A percentile compares a stretch with the other conserved stretches of the same genome.
Evolutionary conservation across 2,888 invertebrate genomes (phyloP).

Genomic region (Pristionchus arcanus): DNA sequence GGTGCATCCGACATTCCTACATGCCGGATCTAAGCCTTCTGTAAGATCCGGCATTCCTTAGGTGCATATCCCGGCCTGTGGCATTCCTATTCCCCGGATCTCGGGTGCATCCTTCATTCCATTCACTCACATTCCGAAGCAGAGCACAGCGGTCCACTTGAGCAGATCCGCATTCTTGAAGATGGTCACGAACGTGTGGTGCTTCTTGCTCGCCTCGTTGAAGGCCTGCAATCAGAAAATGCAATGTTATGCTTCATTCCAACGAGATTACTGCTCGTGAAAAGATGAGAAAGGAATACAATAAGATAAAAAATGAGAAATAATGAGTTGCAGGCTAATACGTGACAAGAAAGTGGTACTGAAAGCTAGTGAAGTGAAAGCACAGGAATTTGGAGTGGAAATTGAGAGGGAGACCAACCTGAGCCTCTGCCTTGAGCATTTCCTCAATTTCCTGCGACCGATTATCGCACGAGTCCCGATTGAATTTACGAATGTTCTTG

Average conservation of each 20-base stretch:
- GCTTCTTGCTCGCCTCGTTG: not conserved
- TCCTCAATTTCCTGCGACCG: constrained; percentile 60
- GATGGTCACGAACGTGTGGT: constrained; percentile 46
- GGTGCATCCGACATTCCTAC: too few relatives aligned
- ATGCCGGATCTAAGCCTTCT: not conserved
- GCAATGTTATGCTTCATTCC: too few relatives aligned
- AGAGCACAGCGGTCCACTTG: constrained; percentile 53
- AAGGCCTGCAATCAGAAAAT: not conserved
- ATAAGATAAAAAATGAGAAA: too few relatives aligned
- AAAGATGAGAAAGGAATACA: not conserved
- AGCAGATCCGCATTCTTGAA: constrained; percentile 30
- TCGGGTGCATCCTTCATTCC: not conserved
- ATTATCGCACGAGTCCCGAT: constrained; percentile 46
- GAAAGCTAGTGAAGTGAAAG: not conserved
- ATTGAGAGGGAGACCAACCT: not conserved
- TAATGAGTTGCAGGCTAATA: too few relatives aligned
- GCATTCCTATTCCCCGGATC: not conserved
- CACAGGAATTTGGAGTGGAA: not conserved
- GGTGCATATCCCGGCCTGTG: too few relatives aligned
- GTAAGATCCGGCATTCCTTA: not conserved
- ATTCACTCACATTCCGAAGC: constrained; percentile 59
- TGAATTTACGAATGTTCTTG: not conserved
- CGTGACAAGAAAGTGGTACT: not conserved
- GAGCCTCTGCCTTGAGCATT: constrained; percentile 23
- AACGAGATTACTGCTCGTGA: not conserved